A percentile compares a stretch with the other conserved stretches of the same genome.
Evolutionary conservation across 1,140 invertebrate species (phyloP).

Genomic region (Lepidurus apus): DNA sequence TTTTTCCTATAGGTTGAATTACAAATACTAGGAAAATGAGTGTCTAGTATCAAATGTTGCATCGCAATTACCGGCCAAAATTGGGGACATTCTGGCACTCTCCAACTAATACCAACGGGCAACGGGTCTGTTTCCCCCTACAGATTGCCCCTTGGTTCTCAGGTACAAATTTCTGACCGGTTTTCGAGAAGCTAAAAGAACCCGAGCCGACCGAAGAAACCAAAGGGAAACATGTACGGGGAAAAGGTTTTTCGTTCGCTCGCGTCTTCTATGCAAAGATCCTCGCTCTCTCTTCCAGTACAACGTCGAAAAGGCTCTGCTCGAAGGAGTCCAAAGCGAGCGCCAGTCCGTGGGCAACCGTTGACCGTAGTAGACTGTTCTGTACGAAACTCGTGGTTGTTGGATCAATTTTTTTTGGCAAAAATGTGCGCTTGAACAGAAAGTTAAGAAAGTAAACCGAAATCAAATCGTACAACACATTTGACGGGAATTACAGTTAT

Average conservation of each 20-base stretch:
- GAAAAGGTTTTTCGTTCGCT: not conserved
- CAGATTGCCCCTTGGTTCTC: no score
- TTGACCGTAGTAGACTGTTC: not conserved
- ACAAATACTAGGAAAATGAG: no score
- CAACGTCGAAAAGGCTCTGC: not conserved
- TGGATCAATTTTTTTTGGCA: not conserved
- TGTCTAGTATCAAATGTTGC: no score
- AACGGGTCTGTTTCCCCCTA: no score
- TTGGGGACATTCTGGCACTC: no score
- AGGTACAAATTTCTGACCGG: no score
- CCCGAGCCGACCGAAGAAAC: no score
- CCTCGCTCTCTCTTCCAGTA: not conserved
- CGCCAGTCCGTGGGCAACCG: constrained; percentile 1
- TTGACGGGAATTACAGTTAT: no score
- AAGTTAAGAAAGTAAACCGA: not conserved
- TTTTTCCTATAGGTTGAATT: not conserved
- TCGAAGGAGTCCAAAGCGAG: not conserved
- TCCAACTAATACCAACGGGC: no score
- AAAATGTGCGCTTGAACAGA: constrained; percentile 3
- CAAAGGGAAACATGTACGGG: not conserved
- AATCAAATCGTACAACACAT: not conserved
- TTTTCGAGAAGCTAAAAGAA: no score
- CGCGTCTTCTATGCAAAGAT: not conserved
- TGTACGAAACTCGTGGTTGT: not conserved
- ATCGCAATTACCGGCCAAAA: no score